Evolutionary conservation across 2,113 vertebrate species (phyloP).

Genomic region (Clarias gariepinus): DNA sequence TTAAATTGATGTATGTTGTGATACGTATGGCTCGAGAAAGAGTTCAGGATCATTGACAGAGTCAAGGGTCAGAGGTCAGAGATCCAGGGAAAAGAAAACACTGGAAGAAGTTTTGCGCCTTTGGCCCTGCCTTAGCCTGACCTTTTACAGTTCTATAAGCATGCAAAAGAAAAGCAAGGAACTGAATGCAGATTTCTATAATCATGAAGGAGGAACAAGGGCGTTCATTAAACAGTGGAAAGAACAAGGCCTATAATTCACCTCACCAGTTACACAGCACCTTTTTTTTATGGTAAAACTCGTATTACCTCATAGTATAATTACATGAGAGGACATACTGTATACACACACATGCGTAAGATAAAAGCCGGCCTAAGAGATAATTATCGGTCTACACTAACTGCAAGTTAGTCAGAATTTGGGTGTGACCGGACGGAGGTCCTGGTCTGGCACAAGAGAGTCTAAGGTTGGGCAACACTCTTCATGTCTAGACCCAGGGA

Average conservation of each 20-base stretch:
- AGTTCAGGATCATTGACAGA: constrained; percentile 46
- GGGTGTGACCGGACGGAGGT: not conserved
- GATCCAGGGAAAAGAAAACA: not conserved
- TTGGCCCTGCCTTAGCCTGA: not conserved
- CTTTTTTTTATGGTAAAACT: not conserved
- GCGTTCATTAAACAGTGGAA: not conserved
- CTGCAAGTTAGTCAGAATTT: constrained; percentile 63
- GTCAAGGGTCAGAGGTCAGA: constrained; percentile 57
- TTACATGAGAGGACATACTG: not conserved
- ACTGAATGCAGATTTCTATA: not conserved
- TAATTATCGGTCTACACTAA: constrained; percentile 67
- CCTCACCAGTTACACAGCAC: not conserved
- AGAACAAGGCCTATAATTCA: not conserved
- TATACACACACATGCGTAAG: constrained; percentile 28
- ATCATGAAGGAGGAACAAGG: not conserved
- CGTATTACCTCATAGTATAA: not conserved
- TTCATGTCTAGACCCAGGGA: not conserved
- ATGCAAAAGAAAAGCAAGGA: not conserved
- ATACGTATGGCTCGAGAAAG: constrained; percentile 58
- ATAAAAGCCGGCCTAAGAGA: constrained; percentile 57
- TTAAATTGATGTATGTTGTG: constrained; percentile 51
- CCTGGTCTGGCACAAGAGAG: not conserved
- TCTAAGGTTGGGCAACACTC: not conserved
- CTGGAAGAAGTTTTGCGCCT: constrained; percentile 9
- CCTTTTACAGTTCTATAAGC: not conserved